Base-by-base conservation (phyloP, 2,888 invertebrate genomes). In the Drosophila paranaensis region DNA sequence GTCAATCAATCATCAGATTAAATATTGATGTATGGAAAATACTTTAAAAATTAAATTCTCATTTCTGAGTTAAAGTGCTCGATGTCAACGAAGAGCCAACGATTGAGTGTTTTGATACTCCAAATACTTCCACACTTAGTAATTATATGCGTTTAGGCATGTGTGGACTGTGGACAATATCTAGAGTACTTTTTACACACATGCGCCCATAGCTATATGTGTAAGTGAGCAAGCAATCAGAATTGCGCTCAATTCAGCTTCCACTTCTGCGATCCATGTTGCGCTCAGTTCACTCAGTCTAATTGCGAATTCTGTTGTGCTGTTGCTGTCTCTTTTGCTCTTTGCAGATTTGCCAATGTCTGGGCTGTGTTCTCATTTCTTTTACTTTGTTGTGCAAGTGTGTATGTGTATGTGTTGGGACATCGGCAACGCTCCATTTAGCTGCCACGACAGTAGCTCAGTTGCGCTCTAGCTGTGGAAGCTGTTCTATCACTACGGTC, bases 1-100 rank as follows among this genome's bases (percentile, higher is more conserved):
- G 33, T 54, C 27, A 30, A 54, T 54, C 54, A 40, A 54, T 54
- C 40, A 16, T 8, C 3, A 40, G 30, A 30, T 27, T 3, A n/a
- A 54, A 10, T 53, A 9, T 30, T 30, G 0, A 48, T 33, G 5
- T 2, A 33, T 10, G 10, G 33, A 33, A 33, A 33, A 33, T 33
- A 6, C 9, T 10, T 10, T 10, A 33, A 10, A 33, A 33, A 33
- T 33, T 10, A 33, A 33, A 33, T 33, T 0, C 8, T 10, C 10
- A 2, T 2, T 33, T 33, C 9, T 33, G 8, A 6, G 6, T 30
- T 30, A 1, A 30, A 30, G 4, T 30, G 3, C 30, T 6, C 6
- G 30, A 0, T 33, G 30, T 27, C 27, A 0, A 33, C 8, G 0
- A 33, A 33, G 30, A 33, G 30, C 8, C 8, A 8, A 2, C 30